Evolutionary conservation across 2,113 vertebrate genomes (phyloP).

Genomic region (Podocnemis expansa): DNA sequence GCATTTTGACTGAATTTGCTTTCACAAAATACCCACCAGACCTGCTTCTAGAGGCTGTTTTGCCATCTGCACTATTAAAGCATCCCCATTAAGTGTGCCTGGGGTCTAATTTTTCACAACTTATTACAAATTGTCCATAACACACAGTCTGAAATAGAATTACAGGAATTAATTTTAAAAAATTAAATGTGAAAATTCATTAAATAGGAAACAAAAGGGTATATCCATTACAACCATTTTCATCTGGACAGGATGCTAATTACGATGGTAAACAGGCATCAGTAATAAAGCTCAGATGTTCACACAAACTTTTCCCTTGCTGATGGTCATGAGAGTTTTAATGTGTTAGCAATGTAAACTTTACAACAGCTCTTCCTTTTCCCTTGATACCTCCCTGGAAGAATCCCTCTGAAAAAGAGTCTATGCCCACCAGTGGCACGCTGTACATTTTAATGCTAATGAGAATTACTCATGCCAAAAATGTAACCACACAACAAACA

Average conservation of each 20-base stretch:
- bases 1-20: constrained; percentile 65
- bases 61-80: constrained; percentile 76
- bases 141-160: constrained; percentile 58
- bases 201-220: constrained; percentile 15
- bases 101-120: constrained; percentile 67
- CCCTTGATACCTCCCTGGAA: constrained; percentile 9
- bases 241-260: neutral
- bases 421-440: neutral
- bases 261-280: neutral
- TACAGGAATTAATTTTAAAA: constrained; percentile 47
- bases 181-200: neutral
- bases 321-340: neutral
- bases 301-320: neutral
- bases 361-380: neutral
- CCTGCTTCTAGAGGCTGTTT: constrained; percentile 71
- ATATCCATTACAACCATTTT: neutral
- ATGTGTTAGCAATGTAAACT: neutral
- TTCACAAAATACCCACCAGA: constrained; percentile 71
- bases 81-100: constrained; percentile 58
- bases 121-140: constrained; percentile 68
- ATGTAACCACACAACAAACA: neutral
- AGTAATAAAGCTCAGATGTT: neutral
- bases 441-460: neutral
- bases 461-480: neutral
- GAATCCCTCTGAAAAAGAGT: neutral